Evolutionary conservation across 1,140 invertebrate species (phyloP), one percentile per base, ranked within the genome.

Genomic region (Euschistus heros): DNA sequence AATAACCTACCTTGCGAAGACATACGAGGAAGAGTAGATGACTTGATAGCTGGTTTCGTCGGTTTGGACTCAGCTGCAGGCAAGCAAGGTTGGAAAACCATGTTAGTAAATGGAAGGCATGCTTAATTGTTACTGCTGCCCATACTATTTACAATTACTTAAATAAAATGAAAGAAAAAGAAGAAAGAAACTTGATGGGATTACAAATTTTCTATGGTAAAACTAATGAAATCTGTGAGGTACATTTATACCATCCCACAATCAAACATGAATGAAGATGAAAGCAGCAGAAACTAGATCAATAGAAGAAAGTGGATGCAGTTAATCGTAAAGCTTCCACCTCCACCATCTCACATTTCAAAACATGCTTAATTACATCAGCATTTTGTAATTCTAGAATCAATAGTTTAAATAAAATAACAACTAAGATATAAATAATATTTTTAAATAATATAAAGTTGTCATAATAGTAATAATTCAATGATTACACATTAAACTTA

Each of bases 31-130:
- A 94, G 84, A 72, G 91, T 93, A 71, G 90, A 92, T 74, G 90
- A 92, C 82, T 94, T 94, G 79, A 94, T 93, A 75, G 91, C 91
- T 76, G 91, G 90, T 84, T 93, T 94, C 74, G 90, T 85, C 74
- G 91, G 91, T 82, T 92, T 92, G 78, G 88, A 86, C 80, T 92
- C 89, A 81, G 88, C 89, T 92, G 59, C 50, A 61, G 17, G 44
- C 13, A 27, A 46, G 46, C 27, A 63, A 62, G 30, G n/a, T 52
- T 20, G 54, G 24, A 63, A 54, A 60, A 57, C 7, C 7, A 24
- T 26, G 54, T 57, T 57, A 57, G 54, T 57, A 57, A 57, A 26
- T 57, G 24, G 24, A 57, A 57, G 18, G 54, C 54, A 57, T 57
- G 54, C 54, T 57, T 57, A 15, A 10, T 57, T 24, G 24, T 24